Base-by-base conservation (phyloP, 2,888 invertebrate species). In the Meta bourneti region DNA sequence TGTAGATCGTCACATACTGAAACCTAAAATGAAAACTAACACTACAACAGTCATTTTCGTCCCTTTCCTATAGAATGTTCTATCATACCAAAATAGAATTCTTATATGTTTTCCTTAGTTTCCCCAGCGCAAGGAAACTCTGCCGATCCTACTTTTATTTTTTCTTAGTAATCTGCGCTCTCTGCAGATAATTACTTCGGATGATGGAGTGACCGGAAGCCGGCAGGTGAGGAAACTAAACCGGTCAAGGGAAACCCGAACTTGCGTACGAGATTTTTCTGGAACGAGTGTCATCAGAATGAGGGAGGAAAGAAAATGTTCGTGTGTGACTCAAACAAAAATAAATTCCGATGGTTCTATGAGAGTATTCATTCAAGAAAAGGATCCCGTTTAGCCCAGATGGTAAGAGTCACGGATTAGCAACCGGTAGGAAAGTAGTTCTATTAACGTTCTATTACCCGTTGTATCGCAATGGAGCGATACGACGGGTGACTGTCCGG, bases 161-260 rank as follows among this genome's bases (percentile, higher is more conserved):
- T 51, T n/a, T 77, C 52, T 51, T 34, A 34, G 1, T 4, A 34
- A 4, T 4, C 34, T 1, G 34, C n/a, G n/a, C n/a, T 51, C 19
- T n/a, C 49, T 48, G 72, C 71, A 19, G 82, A 72, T 82, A 82
- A 82, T 82, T 82, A 82, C 51, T n/a, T 82, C 13, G 51, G 19
- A 52, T 82, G 82, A 82, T 70, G 71, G 82, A 69, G n/a, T 48
- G 70, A 52, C 75, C 71, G 82, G 71, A 79, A 82, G 72, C 70
- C 52, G 20, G 48, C 71, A 7, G 6, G 51, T 13, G 20, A 82
- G 71, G 72, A 79, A 79, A 79, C 79, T 16, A 49, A 77, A 51
- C 11, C 49, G 61, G 2, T 69, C 54, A n/a, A 7, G 13, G 34
- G 34, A 79, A 79, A 79, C 61, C 61, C 61, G 20, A 61, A 61